phyloP scores from a whole-genome alignment of 2,888 invertebrate species.

The Neoaliturus tenellus region DNA sequence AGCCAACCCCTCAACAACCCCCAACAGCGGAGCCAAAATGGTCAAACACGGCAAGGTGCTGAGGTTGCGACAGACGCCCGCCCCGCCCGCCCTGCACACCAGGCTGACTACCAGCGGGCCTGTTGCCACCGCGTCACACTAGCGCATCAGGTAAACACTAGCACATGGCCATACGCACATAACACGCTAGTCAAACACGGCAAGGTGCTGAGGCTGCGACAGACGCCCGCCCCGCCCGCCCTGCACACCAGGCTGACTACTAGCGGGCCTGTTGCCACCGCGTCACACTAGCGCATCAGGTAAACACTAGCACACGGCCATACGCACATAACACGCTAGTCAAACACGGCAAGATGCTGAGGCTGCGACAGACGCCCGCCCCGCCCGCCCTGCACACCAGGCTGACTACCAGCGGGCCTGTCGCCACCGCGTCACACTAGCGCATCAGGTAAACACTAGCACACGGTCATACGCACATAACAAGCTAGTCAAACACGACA shows the following conservation, averaged over 20 bases:
- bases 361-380: neutral
- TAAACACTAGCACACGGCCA: too few relatives aligned
- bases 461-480: too few relatives aligned
- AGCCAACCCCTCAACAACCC: constrained; percentile 67
- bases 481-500: constrained; percentile 28
- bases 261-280: neutral
- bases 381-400: neutral
- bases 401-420: neutral
- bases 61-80: neutral
- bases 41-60: constrained; percentile 26
- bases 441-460: too few relatives aligned
- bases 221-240: neutral
- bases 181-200: constrained; percentile 37
- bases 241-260: neutral
- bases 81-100: neutral
- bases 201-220: neutral
- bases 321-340: too few relatives aligned
- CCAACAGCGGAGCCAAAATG: neutral
- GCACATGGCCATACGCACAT: too few relatives aligned
- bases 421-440: too few relatives aligned
- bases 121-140: neutral
- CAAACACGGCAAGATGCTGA: constrained; percentile 17
- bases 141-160: too few relatives aligned
- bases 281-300: too few relatives aligned
- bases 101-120: neutral